These are phyloP conservation scores for Panorpa germanica DNA, from an alignment of 2,888 invertebrate species.

Conservation along the genomic window DNA sequence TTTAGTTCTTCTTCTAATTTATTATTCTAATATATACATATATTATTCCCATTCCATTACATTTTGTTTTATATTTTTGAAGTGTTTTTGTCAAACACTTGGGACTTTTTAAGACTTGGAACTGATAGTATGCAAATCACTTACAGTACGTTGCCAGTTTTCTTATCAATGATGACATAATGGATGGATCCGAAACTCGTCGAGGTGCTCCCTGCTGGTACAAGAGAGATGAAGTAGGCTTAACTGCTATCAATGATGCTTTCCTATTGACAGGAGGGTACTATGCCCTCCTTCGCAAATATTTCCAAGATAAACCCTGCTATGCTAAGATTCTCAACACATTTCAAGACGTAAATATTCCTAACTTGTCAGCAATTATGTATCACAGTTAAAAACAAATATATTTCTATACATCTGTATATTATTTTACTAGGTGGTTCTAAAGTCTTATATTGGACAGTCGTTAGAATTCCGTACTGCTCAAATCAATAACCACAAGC, in stretches of 20 bases:
- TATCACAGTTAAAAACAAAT: no score
- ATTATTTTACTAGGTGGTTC: no score
- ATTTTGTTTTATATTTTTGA: no score
- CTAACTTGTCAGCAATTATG: no score
- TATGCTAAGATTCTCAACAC: slow-evolving; percentile 65
- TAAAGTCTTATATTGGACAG: slow-evolving; percentile 68
- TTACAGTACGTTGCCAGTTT: slow-evolving; percentile 68
- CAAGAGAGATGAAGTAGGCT: slow-evolving; percentile 46
- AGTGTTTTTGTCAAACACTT: no score
- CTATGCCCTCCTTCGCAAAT: slow-evolving; percentile 57
- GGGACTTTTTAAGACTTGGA: no score
- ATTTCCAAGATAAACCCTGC: slow-evolving; percentile 56
- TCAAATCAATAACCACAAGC: slow-evolving; percentile 33
- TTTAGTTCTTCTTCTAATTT: no score
- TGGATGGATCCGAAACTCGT: slow-evolving; percentile 67
- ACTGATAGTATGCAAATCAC: no score
- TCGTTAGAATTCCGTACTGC: slow-evolving; percentile 57
- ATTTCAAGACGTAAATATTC: no score
- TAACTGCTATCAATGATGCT: slow-evolving; percentile 71
- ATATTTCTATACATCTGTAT: no score
- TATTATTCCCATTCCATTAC: no score
- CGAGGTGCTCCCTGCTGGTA: slow-evolving; percentile 90
- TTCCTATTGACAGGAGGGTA: slow-evolving; percentile 60
- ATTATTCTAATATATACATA: neutral
- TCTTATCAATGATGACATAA: slow-evolving; percentile 76